Evolutionary conservation across 1,140 invertebrate species (phyloP).

Genomic region (Eulimnadia texana): DNA sequence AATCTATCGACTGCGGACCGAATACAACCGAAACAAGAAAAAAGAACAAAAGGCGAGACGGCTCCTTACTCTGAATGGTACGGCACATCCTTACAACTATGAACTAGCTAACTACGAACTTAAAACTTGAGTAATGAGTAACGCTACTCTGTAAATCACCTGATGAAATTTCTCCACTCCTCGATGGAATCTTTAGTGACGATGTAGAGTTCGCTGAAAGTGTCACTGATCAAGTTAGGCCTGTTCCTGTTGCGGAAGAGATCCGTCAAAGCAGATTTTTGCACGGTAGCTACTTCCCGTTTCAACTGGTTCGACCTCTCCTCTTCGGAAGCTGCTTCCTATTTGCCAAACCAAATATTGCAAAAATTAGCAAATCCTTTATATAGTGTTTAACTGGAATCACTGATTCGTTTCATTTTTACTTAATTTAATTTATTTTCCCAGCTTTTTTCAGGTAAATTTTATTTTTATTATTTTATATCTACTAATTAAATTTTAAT

Average conservation of each 20-base stretch:
- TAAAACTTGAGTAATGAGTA: too few species aligned
- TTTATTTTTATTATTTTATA: too few species aligned
- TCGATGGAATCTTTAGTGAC: conserved; percentile 26
- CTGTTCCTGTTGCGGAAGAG: conserved; percentile 28
- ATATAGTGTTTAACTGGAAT: neutral
- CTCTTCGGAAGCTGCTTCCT: conserved; percentile 16
- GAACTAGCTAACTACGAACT: too few species aligned
- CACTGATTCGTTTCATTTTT: neutral
- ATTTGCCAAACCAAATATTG: neutral
- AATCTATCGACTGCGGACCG: neutral
- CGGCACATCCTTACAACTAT: too few species aligned
- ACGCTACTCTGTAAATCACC: conserved; percentile 21
- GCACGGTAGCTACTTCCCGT: conserved; percentile 22
- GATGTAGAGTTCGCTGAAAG: conserved; percentile 20
- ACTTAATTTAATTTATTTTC: neutral
- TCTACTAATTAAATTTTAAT: too few species aligned
- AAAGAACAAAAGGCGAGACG: neutral
- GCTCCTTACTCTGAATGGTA: too few species aligned
- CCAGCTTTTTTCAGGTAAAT: neutral
- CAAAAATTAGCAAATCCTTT: too few species aligned
- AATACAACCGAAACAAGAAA: neutral
- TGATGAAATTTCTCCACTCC: conserved; percentile 29
- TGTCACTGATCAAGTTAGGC: conserved; percentile 21
- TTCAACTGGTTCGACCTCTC: conserved; percentile 10
- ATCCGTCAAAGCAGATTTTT: conserved; percentile 26